A percentile compares a stretch with the other conserved stretches of the same genome.
These are phyloP conservation scores for Gymnothorax javanicus DNA, from an alignment of 2,797 vertebrate genomes.

Conservation along the genomic window DNA sequence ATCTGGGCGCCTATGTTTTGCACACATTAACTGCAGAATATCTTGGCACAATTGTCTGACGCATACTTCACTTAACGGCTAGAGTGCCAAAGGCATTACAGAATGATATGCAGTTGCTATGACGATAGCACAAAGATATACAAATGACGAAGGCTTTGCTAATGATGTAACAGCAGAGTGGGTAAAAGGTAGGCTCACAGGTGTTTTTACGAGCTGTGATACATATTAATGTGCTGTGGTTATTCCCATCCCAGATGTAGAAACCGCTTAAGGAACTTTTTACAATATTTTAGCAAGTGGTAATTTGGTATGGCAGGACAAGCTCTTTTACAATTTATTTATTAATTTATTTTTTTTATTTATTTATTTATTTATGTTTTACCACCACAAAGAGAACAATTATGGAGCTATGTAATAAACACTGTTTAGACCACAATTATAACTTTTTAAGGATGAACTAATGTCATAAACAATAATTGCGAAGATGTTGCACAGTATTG, in stretches of 20 bases:
- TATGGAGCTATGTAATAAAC: background rate
- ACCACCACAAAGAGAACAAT: background rate
- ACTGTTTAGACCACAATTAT: background rate
- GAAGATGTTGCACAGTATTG: background rate
- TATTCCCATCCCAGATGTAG: background rate
- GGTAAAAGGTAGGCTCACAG: background rate
- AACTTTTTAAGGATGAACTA: background rate
- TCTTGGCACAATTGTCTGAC: background rate
- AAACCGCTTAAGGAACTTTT: background rate
- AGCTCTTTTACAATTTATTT: background rate
- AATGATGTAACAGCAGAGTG: background rate
- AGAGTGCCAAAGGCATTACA: background rate
- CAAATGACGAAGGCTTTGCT: background rate
- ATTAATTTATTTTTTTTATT: background rate
- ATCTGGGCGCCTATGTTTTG: constrained; percentile 51
- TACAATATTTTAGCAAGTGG: background rate
- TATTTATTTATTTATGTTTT: background rate
- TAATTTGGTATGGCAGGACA: background rate
- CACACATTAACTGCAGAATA: constrained; percentile 22
- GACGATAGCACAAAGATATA: background rate
- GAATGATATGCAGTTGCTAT: background rate
- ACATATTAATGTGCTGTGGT: background rate
- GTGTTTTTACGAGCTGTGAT: background rate
- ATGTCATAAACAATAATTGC: background rate
- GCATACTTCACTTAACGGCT: constrained; percentile 10